Percentiles rank a stretch among this genome's conserved stretches.
Conservation (phyloP, 2,888 invertebrate species). For the Lepas anatifera region DNA sequence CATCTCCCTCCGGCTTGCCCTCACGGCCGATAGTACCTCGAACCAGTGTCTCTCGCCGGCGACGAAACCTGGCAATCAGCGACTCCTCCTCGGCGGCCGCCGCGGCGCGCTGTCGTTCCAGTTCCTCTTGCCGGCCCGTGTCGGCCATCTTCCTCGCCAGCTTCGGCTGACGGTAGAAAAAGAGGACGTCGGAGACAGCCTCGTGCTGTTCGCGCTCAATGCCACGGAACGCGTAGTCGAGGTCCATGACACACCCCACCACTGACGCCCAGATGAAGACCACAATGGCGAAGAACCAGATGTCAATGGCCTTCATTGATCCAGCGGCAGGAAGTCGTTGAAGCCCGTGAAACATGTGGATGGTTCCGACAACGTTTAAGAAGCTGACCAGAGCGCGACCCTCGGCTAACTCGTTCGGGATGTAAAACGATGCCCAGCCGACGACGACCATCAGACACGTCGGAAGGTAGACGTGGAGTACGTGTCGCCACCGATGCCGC, state of each 20-base stretch:
- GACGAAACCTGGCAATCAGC: not conserved
- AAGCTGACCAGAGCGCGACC: not conserved
- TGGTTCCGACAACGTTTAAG: not conserved
- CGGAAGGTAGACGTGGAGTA: not conserved
- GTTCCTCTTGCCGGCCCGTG: not conserved
- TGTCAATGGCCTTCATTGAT: not conserved
- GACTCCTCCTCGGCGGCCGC: not conserved
- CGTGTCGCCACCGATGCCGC: not conserved
- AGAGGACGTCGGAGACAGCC: not conserved
- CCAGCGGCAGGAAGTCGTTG: not conserved
- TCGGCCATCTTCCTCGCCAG: not conserved
- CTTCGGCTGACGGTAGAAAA: conserved; percentile 6
- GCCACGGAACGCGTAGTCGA: not conserved
- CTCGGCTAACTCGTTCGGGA: not conserved
- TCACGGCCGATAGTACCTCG: not conserved
- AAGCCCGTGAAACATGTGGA: not conserved
- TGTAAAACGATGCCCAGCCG: not conserved
- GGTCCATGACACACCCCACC: not conserved
- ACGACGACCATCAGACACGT: not conserved
- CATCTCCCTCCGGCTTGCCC: not conserved
- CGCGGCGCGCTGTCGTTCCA: not conserved
- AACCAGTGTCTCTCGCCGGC: not conserved
- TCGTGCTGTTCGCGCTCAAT: not conserved
- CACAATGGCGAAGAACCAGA: not conserved
- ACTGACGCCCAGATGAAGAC: not conserved